Evolutionary conservation across 2,113 vertebrate genomes (phyloP), one percentile per base, ranked within the genome.

Genomic region (Thamnophis sirtalis): DNA sequence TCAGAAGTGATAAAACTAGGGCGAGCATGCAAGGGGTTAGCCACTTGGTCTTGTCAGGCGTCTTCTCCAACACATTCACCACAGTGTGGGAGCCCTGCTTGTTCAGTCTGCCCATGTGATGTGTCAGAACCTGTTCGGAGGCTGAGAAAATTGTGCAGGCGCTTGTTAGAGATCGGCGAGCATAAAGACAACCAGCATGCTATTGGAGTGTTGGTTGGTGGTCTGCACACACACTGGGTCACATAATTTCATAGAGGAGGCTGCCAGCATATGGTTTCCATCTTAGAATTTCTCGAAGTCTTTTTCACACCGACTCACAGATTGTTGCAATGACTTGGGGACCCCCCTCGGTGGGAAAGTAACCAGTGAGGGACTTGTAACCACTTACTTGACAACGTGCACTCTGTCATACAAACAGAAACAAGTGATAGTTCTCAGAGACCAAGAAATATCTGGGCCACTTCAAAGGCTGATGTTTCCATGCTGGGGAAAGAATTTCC

Each of bases 211-310:
- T 95, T 93, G 95, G 93, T 93, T 95, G 93, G 94, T 94, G 94
- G 94, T 96, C 94, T 91, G 56, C 60, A 73, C 94, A 92, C 53
- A 92, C 53, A 92, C 92, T 96, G 93, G 91, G 86, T 89, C 89
- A 55, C 92, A 24, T 91, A 88, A 95, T 96, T 96, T 93, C 86
- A 91, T 86, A 88, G 91, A 90, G 24, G 91, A 91, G 49, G 89
- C 33, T 88, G 94, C 91, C 80, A 58, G 43, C 95, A 93, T 95
- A 96, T 95, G 92, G 91, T 95, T 97, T 93, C 93, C 95, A 95
- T 96, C 93, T 96, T 43, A 0, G 86, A 87, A 93, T 63, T 93
- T 88, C 93, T 95, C 94, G n/a, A 9, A 95, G 85, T 28, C 94
- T 90, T 93, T 60, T 93, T 97, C 43, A 55, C 84, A 86, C 54